Conservation (phyloP, 1,140 invertebrate genomes). For the Cyclargus thomasi region DNA sequence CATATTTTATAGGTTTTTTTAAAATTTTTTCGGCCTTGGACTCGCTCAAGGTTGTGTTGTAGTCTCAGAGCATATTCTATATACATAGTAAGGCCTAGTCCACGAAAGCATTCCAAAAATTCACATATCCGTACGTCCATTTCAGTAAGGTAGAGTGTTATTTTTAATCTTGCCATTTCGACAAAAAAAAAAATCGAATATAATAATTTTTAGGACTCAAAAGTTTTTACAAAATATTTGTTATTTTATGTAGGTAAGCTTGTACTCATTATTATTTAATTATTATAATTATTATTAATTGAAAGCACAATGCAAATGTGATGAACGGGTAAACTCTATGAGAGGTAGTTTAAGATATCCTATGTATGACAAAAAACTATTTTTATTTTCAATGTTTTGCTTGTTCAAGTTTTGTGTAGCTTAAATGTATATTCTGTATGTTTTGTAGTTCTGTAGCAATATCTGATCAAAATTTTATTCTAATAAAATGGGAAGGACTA, state of each 20-base stretch:
- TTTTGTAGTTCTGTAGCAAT: neutral
- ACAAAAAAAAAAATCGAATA: neutral
- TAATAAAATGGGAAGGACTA: neutral
- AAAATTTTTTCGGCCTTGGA: constrained; percentile 20
- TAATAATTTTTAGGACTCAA: neutral
- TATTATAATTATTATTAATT: constrained; percentile 5
- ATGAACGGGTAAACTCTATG: constrained; percentile 53
- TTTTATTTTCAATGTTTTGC: constrained; percentile 13
- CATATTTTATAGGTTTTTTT: constrained; percentile 19
- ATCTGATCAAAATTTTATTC: constrained; percentile 10
- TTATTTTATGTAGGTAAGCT: neutral
- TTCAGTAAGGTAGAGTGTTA: neutral
- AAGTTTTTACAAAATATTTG: neutral
- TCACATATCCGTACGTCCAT: constrained; percentile 13
- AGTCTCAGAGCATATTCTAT: constrained; percentile 10
- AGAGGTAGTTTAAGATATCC: constrained; percentile 44
- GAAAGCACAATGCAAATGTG: constrained; percentile 41
- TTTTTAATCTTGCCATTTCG: neutral
- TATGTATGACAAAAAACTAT: constrained; percentile 14
- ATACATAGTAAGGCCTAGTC: constrained; percentile 12
- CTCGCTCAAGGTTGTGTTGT: constrained; percentile 14
- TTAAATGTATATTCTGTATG: constrained; percentile 10
- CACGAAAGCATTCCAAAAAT: neutral
- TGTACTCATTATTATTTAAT: constrained; percentile 16
- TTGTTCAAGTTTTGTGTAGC: constrained; percentile 13